Evolutionary conservation across 1,140 invertebrate genomes (phyloP).

Genomic region (Aphaenogaster rudis): DNA sequence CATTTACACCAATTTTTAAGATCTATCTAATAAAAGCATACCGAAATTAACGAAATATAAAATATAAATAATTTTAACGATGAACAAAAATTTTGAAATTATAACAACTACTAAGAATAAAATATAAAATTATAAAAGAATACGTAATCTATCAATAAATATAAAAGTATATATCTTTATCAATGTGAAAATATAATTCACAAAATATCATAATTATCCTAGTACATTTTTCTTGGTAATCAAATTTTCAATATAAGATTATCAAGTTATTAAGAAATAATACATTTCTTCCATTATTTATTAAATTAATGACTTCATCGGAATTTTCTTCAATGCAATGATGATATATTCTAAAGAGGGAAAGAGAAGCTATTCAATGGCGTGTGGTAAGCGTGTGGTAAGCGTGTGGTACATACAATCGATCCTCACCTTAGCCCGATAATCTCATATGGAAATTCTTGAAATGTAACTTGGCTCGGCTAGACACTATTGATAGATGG

Average conservation of each 20-base stretch:
- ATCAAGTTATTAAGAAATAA: conserved; percentile 13
- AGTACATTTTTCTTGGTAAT: background rate
- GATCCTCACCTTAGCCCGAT: background rate
- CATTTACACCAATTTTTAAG: background rate
- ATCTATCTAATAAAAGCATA: background rate
- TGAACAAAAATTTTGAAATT: background rate
- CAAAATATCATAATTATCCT: background rate
- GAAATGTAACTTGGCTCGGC: conserved; percentile 12
- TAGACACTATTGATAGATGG: conserved; percentile 74
- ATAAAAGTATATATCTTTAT: background rate
- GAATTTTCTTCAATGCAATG: background rate
- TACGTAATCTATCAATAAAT: background rate
- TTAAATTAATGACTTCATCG: background rate
- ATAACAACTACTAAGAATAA: background rate
- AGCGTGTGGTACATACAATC: conserved; percentile 17
- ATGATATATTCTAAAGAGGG: background rate
- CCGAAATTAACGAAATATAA: background rate
- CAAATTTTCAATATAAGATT: background rate
- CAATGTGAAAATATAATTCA: background rate
- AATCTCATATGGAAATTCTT: conserved; percentile 38
- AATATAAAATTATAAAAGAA: background rate
- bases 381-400: background rate
- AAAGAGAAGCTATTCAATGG: background rate
- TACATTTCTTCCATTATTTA: background rate
- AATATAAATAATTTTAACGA: conserved; percentile 3